A percentile compares a stretch with the other conserved stretches of the same genome.
These are phyloP conservation scores for Orthosia gothica DNA, from an alignment of 2,888 invertebrate genomes.

Conservation along the genomic window DNA sequence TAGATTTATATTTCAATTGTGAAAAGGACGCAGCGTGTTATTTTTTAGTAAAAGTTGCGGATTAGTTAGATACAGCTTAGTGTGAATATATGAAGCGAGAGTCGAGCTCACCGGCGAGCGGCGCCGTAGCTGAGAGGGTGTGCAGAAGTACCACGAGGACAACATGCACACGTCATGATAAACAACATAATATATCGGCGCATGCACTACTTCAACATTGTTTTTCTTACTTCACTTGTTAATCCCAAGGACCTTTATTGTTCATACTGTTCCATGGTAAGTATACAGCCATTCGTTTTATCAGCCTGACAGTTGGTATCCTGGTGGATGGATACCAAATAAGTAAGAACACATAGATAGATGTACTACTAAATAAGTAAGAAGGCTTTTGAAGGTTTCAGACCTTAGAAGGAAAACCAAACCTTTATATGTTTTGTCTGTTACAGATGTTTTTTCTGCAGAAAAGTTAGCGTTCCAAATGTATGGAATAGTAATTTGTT, in stretches of 20 bases:
- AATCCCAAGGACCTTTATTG: no score
- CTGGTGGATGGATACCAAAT: no score
- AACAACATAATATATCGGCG: neutral
- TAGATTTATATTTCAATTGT: conserved; percentile 15
- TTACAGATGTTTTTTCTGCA: neutral
- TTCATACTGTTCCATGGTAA: no score
- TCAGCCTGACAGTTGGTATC: no score
- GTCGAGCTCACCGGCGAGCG: neutral
- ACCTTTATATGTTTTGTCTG: no score
- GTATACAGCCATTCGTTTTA: neutral
- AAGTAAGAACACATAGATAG: no score
- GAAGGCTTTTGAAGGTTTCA: no score
- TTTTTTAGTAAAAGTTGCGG: conserved; percentile 14
- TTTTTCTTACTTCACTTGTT: neutral
- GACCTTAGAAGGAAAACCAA: no score
- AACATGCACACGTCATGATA: neutral
- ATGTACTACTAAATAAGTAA: no score
- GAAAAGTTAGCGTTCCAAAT: neutral
- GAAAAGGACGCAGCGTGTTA: neutral
- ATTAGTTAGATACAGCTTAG: conserved; percentile 5
- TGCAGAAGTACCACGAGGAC: neutral
- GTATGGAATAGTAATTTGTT: neutral
- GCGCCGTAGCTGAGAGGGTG: no score
- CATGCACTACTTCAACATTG: neutral
- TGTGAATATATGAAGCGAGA: conserved; percentile 9